Evolutionary conservation across 2,888 invertebrate genomes (phyloP), one percentile per base, ranked within the genome.

Genomic region (Philereme vetulata): DNA sequence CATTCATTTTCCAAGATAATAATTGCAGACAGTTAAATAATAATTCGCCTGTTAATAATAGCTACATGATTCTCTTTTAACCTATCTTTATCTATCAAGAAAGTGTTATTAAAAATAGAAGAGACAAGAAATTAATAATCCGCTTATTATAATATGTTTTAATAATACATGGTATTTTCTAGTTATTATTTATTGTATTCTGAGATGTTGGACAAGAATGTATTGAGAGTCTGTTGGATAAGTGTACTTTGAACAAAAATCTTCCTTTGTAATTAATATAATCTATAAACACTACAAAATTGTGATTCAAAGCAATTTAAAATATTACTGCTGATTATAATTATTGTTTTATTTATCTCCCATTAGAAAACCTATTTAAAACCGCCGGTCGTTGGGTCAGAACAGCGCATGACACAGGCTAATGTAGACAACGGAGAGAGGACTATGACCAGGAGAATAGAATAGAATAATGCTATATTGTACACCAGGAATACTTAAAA

Each of bases 261-360:
- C 91, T 91, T 92, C 90, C 90, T 91, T 90, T 90, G 87, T 92
- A 90, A 89, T 90, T 87, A 91, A 86, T 87, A 86, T 90, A 89
- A 88, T 88, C 88, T 90, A 88, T 90, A 85, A 90, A 91, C 91
- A 91, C 91, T 88, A 91, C 84, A 82, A 86, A 90, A 91, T 92
- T 91, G 91, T 92, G 92, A 91, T 91, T 91, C 84, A 83, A 90
- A 90, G 89, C 92, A 92, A 92, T 91, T 91, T 88, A 89, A 89
- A 91, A 91, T 92, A 92, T 89, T 91, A 91, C 90, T 88, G 91
- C 91, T 92, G 91, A 92, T 87, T 90, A 90, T 81, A 84, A 65
- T 63, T 71, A 67, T 67, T 81, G 85, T 88, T 90, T 85, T 76
- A 85, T 86, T 75, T 72, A 47, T 42, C 47, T 48, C 35, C 56